phyloP scores from a whole-genome alignment of 2,113 vertebrate genomes.

The Tapirus terrestris region DNA sequence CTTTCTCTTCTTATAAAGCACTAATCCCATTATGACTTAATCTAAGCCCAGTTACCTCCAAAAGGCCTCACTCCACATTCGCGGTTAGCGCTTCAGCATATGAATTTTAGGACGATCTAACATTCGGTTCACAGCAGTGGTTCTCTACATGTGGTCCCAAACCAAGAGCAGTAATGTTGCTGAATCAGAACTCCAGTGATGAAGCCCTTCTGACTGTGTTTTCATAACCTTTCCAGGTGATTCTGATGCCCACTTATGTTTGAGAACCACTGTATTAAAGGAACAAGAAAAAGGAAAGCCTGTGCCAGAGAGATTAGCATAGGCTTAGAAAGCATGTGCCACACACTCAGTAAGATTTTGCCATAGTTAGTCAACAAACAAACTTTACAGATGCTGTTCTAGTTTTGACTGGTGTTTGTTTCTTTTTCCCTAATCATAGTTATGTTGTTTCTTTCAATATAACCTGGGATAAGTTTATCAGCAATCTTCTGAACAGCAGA shows the following conservation, averaged over 20 bases:
- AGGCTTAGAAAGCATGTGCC: no score
- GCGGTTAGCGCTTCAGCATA: not conserved
- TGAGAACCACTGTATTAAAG: not conserved
- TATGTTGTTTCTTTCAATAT: not conserved
- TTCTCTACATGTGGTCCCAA: not conserved
- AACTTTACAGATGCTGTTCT: not conserved
- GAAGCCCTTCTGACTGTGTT: not conserved
- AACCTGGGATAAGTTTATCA: not conserved
- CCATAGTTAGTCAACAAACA: not conserved
- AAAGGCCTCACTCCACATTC: not conserved
- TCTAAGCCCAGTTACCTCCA: not conserved
- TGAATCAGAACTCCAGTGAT: not conserved
- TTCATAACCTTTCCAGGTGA: not conserved
- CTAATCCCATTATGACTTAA: not conserved
- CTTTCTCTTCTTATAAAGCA: not conserved
- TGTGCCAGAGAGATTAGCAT: not conserved
- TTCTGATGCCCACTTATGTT: not conserved
- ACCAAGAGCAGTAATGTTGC: not conserved
- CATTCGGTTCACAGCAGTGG: not conserved
- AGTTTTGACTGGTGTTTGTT: not conserved
- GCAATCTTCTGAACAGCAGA: not conserved
- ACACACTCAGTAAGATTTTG: not conserved
- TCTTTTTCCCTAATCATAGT: not conserved
- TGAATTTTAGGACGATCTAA: not conserved
- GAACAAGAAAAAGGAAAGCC: not conserved